Evolutionary conservation across 35 echinoderm and acorn worm species (phyloP).

Genomic region (Strongylocentrotus purpuratus): DNA sequence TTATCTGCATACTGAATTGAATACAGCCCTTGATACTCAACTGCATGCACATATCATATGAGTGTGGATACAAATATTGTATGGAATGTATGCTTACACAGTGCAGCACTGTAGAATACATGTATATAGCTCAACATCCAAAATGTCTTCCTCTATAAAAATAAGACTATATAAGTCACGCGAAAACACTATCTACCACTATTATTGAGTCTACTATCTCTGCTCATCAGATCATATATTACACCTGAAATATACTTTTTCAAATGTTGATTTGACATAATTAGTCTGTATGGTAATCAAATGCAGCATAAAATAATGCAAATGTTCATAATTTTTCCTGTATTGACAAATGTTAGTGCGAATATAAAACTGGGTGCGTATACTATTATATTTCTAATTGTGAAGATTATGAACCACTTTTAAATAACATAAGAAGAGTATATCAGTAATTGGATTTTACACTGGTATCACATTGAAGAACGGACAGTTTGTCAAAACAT

Average conservation of each 20-base stretch:
- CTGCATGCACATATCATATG: background rate
- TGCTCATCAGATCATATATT: background rate
- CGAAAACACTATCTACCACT: background rate
- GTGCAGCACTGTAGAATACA: background rate
- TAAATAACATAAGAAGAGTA: too few relatives aligned
- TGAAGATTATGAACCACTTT: too few relatives aligned
- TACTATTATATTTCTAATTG: too few relatives aligned
- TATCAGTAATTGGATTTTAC: too few relatives aligned
- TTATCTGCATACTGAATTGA: too few relatives aligned
- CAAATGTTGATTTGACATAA: background rate
- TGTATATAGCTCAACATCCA: background rate
- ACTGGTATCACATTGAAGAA: too few relatives aligned
- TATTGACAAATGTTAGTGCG: background rate
- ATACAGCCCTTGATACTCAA: background rate
- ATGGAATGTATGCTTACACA: background rate
- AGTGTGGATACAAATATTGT: background rate
- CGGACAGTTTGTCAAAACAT: too few relatives aligned
- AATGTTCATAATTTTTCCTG: background rate
- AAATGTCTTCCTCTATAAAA: background rate
- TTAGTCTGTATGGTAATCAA: background rate
- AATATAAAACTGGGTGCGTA: too few relatives aligned
- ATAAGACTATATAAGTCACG: background rate
- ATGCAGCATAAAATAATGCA: background rate
- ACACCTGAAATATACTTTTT: background rate
- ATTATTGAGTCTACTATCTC: background rate